Base-by-base conservation (phyloP, 2,113 vertebrate species). In the Egretta garzetta region DNA sequence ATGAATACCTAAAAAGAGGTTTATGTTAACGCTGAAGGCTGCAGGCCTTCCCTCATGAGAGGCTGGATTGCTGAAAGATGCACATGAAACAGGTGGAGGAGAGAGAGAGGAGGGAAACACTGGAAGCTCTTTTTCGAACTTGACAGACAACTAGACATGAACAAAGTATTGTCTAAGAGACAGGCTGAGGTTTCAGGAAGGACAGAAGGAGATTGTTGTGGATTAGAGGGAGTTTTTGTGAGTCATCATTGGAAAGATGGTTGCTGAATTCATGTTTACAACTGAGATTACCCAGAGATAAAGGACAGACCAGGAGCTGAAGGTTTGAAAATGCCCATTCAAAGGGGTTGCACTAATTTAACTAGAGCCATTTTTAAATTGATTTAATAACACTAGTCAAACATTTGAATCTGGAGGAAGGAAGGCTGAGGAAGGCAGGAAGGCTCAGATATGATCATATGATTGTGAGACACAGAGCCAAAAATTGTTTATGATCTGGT, bases 191-290 rank as follows among this genome's bases (percentile, higher is more conserved):
- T 91, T 97, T 96, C 95, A 93, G 84, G 66, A 79, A 85, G 81
- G 81, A 97, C 96, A 97, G 92, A 94, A 93, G 50, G 96, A 97
- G 93, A 97, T 96, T 97, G 96, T 97, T 97, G 91, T 91, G 77
- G 81, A 72, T 94, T 93, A 91, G 87, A 91, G 88, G 22, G 95
- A 91, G 73, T 84, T 94, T 94, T 77, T 93, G 49, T 97, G 96
- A 95, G 92, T 96, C 96, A 97, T 70, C 12, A 0, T 75, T 95
- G 70, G 74, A 73, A 93, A 76, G 84, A 94, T 76, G 49, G 79
- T 91, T 33, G 1, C 77, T 96, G 95, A 90, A 96, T 93, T 96
- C 39, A 26, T 96, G 93, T 94, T 96, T 94, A 93, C 90, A 88
- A 43, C 87, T 66, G 70, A 90, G 84, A 94, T 94, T 79, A 66